Evolutionary conservation across 2,113 vertebrate genomes (phyloP), one percentile per base, ranked within the genome.

Genomic region (Limanda limanda): DNA sequence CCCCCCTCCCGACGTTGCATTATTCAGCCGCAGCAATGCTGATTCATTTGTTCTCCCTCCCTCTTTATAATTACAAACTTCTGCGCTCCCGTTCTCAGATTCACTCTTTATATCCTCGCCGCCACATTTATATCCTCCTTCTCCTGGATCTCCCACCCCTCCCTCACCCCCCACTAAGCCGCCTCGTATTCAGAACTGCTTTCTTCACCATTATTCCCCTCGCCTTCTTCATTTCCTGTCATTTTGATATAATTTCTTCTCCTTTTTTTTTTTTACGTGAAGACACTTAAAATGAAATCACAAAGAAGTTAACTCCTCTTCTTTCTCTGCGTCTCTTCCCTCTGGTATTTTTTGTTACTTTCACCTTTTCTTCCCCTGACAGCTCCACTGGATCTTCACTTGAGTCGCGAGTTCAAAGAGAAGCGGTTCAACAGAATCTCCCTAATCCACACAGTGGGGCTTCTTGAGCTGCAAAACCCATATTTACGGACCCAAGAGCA

Each of bases 61-160:
- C 55, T 40, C 68, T 85, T 80, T 72, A 68, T 87, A 88, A 88
- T 88, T 88, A 85, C 78, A 81, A 84, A 88, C 78, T 83, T 82
- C 55, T 60, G 59, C 69, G 61, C 14, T 55, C 10, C 21, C 51
- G 17, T n/a, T 71, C 51, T 66, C 69, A 79, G 59, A 67, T 75
- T 81, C 65, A 3, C 70, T 66, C 83, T 85, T 70, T 83, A 83
- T 83, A 78, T 85, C 63, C 47, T 52, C 45, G 21, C 68, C n/a
- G 63, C 64, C 76, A 74, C 73, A 23, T 57, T 78, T 68, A 25
- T 45, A 76, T 79, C 66, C 68, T 78, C 0, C 60, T 65, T 31
- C 37, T 56, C 67, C 68, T 67, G 58, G 45, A 68, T 31, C 0
- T 3, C 4, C 27, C 27, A 3, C 1, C 27, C 27, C 27, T 5